Evolutionary conservation across 2,113 vertebrate species (phyloP).

Genomic region (Drymodes brunneopygia): DNA sequence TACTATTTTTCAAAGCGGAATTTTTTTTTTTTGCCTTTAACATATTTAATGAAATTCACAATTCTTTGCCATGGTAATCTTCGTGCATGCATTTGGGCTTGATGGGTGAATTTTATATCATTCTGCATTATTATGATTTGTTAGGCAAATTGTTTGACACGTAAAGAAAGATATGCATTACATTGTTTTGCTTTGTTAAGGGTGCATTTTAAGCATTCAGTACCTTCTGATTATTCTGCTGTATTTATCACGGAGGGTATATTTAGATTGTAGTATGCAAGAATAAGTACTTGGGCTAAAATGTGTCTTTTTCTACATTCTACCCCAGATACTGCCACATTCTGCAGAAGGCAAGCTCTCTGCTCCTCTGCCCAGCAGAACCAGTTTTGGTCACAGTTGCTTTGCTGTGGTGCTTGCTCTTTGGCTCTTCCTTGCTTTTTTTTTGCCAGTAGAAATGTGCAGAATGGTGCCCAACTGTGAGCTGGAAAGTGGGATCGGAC

Average conservation of each 20-base stretch:
- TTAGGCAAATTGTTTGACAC: slow-evolving; percentile 59
- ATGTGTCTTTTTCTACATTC: not conserved
- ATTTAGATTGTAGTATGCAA: slow-evolving; percentile 1
- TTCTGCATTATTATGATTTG: slow-evolving; percentile 60
- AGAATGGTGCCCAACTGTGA: not conserved
- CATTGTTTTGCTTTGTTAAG: slow-evolving; percentile 60
- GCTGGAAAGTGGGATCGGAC: not conserved
- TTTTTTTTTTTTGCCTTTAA: slow-evolving; percentile 72
- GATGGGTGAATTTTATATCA: slow-evolving; percentile 61
- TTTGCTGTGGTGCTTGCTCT: not conserved
- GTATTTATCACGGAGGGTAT: not conserved
- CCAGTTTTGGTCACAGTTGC: not conserved
- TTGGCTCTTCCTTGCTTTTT: not conserved
- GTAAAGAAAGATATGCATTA: slow-evolving; percentile 26
- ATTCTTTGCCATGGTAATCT: slow-evolving; percentile 71
- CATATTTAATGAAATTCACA: slow-evolving; percentile 84
- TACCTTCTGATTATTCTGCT: slow-evolving; percentile 34
- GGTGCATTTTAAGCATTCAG: not conserved
- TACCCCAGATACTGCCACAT: not conserved
- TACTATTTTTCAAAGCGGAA: slow-evolving; percentile 91
- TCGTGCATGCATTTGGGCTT: slow-evolving; percentile 48
- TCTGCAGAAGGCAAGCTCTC: not conserved
- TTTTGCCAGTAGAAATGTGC: not conserved
- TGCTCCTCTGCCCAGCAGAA: not conserved
- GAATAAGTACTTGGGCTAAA: slow-evolving; percentile 9